phyloP scores from a whole-genome alignment of 2,797 vertebrate species.

The Peromyscus eremicus region DNA sequence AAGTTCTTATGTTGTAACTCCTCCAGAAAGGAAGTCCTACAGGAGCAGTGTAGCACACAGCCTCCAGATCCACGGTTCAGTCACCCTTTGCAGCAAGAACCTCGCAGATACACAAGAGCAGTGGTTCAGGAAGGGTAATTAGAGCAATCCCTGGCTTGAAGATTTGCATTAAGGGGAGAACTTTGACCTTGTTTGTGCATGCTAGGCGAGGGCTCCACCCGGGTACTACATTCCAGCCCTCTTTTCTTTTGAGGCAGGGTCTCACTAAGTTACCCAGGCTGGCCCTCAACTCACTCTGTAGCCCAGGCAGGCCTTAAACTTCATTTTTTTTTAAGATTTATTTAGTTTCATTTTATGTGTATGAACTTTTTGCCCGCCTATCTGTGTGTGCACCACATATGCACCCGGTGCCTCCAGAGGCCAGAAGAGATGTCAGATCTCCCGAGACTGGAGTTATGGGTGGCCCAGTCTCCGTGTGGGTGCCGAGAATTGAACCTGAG shows the following conservation, averaged over 20 bases:
- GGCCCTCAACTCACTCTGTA: background rate
- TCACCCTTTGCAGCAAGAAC: background rate
- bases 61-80: background rate
- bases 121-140: background rate
- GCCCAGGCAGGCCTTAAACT: background rate
- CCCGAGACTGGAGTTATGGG: background rate
- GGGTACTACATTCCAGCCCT: too few relatives aligned
- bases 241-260: background rate
- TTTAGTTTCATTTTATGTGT: background rate
- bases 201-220: background rate
- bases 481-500: background rate
- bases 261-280: background rate
- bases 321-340: background rate
- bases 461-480: background rate
- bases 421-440: background rate
- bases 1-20: background rate
- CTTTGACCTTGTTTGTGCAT: background rate
- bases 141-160: background rate
- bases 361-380: background rate
- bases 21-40: background rate
- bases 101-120: background rate
- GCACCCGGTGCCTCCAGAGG: background rate
- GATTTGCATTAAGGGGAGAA: background rate
- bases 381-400: background rate
- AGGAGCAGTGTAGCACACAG: background rate